Evolutionary conservation across 2,113 vertebrate species (phyloP).

Genomic region (Chaetops frenatus): DNA sequence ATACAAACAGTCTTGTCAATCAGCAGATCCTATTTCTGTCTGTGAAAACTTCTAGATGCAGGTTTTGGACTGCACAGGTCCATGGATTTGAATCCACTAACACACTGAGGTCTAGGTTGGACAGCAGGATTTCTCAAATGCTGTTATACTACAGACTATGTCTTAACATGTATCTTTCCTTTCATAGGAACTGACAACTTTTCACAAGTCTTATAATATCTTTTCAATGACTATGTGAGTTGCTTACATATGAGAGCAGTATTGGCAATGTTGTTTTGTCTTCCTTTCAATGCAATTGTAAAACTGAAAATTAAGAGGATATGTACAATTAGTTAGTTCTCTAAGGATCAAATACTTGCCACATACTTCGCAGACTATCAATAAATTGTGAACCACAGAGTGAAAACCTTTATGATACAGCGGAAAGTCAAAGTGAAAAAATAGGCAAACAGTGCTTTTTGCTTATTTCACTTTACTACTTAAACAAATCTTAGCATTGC

Average conservation of each 20-base stretch:
- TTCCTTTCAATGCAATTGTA: background rate
- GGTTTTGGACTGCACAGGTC: background rate
- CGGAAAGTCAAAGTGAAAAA: background rate
- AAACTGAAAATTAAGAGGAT: background rate
- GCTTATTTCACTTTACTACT: background rate
- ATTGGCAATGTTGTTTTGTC: background rate
- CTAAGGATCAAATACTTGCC: background rate
- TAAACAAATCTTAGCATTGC: background rate
- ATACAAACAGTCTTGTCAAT: background rate
- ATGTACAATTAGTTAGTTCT: background rate
- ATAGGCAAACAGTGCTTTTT: background rate
- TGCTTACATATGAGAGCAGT: background rate
- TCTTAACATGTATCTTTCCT: background rate
- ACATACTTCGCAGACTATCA: background rate
- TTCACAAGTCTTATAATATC: background rate
- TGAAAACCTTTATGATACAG: background rate
- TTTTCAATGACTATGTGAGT: background rate
- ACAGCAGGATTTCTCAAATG: background rate
- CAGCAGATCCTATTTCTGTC: background rate
- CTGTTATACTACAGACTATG: background rate
- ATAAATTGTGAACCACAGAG: background rate
- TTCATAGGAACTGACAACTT: background rate
- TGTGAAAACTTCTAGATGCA: background rate
- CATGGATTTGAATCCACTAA: background rate
- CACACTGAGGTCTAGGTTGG: background rate